Conservation (phyloP, 2,113 vertebrate species). For the Vulpes vulpes region DNA sequence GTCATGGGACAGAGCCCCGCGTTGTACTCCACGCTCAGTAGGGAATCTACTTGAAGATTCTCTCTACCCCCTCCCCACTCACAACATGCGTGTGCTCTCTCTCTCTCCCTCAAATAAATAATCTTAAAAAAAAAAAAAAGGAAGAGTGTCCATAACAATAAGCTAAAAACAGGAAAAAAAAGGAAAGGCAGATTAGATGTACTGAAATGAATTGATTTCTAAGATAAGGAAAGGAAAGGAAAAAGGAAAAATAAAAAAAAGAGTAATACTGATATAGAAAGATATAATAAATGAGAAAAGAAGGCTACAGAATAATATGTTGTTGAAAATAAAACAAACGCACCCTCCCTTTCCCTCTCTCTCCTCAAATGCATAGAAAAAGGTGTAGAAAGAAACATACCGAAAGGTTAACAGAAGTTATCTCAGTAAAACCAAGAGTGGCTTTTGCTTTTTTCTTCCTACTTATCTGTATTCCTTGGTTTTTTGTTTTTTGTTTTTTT, state of each 20-base stretch:
- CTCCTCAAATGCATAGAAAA: background rate
- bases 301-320: background rate
- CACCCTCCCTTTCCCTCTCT: background rate
- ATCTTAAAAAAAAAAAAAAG: background rate
- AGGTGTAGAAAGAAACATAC: background rate
- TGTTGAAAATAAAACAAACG: constrained; percentile 9
- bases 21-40: background rate
- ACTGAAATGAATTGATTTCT: background rate
- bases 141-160: background rate
- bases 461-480: background rate
- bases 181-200: background rate
- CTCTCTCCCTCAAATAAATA: too few species aligned
- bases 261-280: background rate
- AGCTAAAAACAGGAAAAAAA: background rate
- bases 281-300: background rate
- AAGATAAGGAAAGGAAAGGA: background rate
- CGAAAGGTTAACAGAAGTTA: background rate
- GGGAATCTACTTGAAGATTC: background rate
- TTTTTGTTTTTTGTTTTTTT: background rate
- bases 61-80: background rate
- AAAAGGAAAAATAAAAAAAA: background rate
- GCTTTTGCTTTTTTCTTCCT: background rate
- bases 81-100: too few species aligned
- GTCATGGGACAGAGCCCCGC: background rate
- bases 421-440: background rate